phyloP scores from a whole-genome alignment of 2,888 invertebrate species.

The Cheilosia vernalis region DNA sequence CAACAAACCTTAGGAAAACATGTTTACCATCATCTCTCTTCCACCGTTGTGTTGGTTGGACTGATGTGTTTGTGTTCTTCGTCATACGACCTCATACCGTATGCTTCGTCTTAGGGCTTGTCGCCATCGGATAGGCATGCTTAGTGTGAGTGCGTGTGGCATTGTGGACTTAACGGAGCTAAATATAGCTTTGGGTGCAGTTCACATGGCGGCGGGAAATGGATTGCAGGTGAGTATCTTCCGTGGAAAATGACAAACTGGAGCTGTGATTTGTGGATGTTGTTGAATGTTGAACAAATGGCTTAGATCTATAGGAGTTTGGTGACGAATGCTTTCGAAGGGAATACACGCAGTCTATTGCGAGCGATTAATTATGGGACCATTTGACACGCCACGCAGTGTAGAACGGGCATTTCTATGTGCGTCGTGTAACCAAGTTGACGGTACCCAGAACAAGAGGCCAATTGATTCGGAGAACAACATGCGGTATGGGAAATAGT shows the following conservation, averaged over 20 bases:
- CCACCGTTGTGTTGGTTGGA: neutral
- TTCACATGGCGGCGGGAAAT: constrained; percentile 38
- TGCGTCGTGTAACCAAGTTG: too few relatives aligned
- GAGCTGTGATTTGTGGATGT: constrained; percentile 61
- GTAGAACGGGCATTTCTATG: too few relatives aligned
- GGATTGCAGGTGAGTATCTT: constrained; percentile 58
- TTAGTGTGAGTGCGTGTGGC: constrained; percentile 44
- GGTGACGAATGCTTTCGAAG: neutral
- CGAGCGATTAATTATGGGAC: neutral
- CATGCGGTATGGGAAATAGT: too few relatives aligned
- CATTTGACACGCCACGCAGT: too few relatives aligned
- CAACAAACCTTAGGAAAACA: constrained; percentile 65
- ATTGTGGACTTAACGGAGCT: constrained; percentile 8
- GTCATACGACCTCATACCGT: constrained; percentile 17
- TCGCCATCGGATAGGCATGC: neutral
- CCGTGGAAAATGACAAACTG: constrained; percentile 58
- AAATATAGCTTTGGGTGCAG: constrained; percentile 67
- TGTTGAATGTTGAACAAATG: constrained; percentile 61
- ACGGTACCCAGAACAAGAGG: too few relatives aligned
- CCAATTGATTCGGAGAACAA: too few relatives aligned
- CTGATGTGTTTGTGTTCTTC: neutral
- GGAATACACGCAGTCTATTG: neutral
- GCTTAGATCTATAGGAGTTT: neutral
- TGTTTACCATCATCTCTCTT: constrained; percentile 41
- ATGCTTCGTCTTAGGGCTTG: constrained; percentile 41